phyloP scores from a whole-genome alignment of 2,888 invertebrate genomes.

The Drosophila eohydei region DNA sequence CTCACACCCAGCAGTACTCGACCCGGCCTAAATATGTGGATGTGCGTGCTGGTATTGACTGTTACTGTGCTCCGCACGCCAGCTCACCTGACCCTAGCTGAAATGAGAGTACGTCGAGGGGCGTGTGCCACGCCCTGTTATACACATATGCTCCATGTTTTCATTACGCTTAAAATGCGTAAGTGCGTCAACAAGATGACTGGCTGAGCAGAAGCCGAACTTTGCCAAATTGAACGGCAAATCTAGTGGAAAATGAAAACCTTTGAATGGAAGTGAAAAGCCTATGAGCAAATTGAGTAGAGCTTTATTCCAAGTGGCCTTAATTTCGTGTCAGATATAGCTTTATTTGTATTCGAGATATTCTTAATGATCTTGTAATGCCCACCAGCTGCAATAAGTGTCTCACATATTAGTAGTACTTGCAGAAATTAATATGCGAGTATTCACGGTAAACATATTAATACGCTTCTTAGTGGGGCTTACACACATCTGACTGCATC shows the following conservation, averaged over 20 bases:
- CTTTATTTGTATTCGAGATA: background rate
- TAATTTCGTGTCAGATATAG: background rate
- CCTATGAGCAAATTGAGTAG: background rate
- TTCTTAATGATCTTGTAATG: background rate
- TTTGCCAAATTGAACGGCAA: background rate
- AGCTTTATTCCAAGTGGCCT: no score
- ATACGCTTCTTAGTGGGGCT: background rate
- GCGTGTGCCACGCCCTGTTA: constrained; percentile 19
- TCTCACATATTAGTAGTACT: background rate
- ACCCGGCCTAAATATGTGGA: constrained; percentile 73
- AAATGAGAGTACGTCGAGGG: constrained; percentile 36
- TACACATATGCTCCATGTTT: constrained; percentile 56
- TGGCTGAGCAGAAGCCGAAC: background rate
- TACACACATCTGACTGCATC: background rate
- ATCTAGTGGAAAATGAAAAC: background rate
- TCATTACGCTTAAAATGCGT: constrained; percentile 51
- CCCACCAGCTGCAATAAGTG: background rate
- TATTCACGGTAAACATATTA: background rate
- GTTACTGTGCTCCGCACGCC: constrained; percentile 15
- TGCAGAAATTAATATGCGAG: background rate
- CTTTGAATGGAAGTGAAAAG: background rate
- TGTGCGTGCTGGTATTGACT: constrained; percentile 79
- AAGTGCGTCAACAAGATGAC: constrained; percentile 18
- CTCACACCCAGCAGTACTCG: constrained; percentile 31
- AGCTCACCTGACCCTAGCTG: constrained; percentile 67